Conservation (phyloP, 2,797 vertebrate genomes). For the Sandelia bainsii region DNA sequence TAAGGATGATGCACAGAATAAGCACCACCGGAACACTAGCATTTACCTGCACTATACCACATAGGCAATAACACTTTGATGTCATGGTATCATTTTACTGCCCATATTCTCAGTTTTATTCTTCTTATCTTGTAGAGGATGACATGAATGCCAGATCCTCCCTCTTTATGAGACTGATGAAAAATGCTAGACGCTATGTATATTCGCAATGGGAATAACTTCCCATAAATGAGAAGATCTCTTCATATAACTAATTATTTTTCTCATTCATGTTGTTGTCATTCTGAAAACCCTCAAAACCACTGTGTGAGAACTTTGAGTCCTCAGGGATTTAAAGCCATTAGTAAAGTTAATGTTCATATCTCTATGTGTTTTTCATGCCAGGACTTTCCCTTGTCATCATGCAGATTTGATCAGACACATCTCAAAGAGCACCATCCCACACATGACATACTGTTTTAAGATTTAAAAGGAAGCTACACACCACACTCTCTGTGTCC, state of each 20-base stretch:
- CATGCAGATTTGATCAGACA: constrained; percentile 39
- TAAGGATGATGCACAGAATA: neutral
- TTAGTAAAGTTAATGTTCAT: constrained; percentile 11
- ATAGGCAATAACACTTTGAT: neutral
- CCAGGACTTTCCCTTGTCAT: constrained; percentile 20
- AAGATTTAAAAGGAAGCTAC: constrained; percentile 14
- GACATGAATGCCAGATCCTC: neutral
- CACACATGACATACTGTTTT: constrained; percentile 13
- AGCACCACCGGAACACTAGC: neutral
- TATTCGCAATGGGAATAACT: neutral
- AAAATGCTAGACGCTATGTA: constrained; percentile 3
- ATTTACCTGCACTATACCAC: constrained; percentile 6
- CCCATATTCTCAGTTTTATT: neutral
- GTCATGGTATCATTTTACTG: neutral
- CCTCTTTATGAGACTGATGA: constrained; percentile 12
- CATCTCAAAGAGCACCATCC: constrained; percentile 21
- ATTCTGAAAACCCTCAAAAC: constrained; percentile 18
- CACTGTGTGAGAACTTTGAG: neutral
- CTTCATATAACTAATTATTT: constrained; percentile 14
- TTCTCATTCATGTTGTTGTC: constrained; percentile 24
- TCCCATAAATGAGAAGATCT: constrained; percentile 10
- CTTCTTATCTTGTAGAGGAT: constrained; percentile 16
- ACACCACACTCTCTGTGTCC: constrained; percentile 6
- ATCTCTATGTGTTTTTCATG: constrained; percentile 2
- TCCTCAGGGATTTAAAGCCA: neutral